Evolutionary conservation across 2,888 invertebrate species (phyloP).

Genomic region (Dascillus cervinus): DNA sequence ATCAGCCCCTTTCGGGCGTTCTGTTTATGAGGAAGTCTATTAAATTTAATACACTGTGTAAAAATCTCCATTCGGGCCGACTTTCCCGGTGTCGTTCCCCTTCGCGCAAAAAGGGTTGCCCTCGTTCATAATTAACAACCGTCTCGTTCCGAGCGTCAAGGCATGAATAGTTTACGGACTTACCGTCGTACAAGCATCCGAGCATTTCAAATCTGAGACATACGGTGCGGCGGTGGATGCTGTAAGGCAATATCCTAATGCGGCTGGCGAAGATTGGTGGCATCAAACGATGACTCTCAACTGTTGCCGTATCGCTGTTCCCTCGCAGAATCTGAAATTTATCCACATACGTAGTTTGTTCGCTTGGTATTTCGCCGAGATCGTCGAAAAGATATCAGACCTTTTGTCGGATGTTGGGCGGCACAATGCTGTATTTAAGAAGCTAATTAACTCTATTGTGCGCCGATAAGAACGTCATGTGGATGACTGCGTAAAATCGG

Average conservation of each 20-base stretch:
- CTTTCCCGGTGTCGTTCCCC: too few relatives aligned
- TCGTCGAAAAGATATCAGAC: too few relatives aligned
- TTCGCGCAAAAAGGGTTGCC: too few relatives aligned
- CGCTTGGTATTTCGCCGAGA: neutral
- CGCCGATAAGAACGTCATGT: too few relatives aligned
- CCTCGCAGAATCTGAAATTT: slow-evolving; percentile 59
- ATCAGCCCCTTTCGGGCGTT: too few relatives aligned
- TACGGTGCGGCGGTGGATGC: slow-evolving; percentile 61
- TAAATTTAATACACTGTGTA: too few relatives aligned
- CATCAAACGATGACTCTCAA: slow-evolving; percentile 57
- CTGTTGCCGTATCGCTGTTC: slow-evolving; percentile 65
- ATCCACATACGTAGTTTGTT: neutral
- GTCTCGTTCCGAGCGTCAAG: slow-evolving; percentile 27
- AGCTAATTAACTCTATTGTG: too few relatives aligned
- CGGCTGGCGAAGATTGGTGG: slow-evolving; percentile 65
- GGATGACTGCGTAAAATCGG: too few relatives aligned
- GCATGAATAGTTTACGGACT: slow-evolving; percentile 36
- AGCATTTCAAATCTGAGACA: slow-evolving; percentile 68
- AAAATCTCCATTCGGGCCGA: too few relatives aligned
- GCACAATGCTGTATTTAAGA: too few relatives aligned
- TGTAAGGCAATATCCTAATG: slow-evolving; percentile 65
- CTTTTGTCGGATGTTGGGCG: too few relatives aligned
- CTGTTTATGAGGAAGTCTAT: slow-evolving; percentile 6
- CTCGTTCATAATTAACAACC: too few relatives aligned
- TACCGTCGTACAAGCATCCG: slow-evolving; percentile 63